Evolutionary conservation across 2,797 vertebrate genomes (phyloP).

Genomic region (Okamejei kenojei): DNA sequence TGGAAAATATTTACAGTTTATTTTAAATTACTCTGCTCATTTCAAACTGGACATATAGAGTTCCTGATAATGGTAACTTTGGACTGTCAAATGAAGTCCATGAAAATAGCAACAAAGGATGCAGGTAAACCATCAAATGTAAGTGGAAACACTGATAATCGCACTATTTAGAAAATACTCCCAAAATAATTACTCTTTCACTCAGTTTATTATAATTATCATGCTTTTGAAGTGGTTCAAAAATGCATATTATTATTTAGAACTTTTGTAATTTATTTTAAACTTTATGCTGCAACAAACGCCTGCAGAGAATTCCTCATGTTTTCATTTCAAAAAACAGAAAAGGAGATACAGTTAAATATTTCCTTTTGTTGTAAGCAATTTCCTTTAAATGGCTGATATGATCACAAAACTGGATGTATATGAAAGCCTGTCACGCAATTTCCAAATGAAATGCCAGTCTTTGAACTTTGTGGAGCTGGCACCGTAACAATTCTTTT

Average conservation of each 20-base stretch:
- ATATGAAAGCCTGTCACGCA: constrained; percentile 35
- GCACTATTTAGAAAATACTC: constrained; percentile 54
- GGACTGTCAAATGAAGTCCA: constrained; percentile 43
- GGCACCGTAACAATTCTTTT: background rate
- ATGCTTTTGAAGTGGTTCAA: constrained; percentile 56
- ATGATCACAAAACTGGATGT: constrained; percentile 40
- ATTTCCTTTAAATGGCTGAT: constrained; percentile 47
- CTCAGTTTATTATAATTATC: constrained; percentile 52
- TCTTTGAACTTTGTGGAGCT: constrained; percentile 22
- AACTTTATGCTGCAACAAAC: constrained; percentile 45
- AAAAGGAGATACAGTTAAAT: constrained; percentile 47
- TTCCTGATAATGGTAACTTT: constrained; percentile 47
- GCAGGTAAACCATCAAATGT: constrained; percentile 57
- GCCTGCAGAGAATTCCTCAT: constrained; percentile 46
- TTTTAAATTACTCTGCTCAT: background rate
- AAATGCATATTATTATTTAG: constrained; percentile 55
- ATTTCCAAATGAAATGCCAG: constrained; percentile 26
- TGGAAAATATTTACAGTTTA: background rate
- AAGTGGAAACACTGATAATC: constrained; percentile 50
- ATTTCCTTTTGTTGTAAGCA: constrained; percentile 50
- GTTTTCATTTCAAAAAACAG: constrained; percentile 43
- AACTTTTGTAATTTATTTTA: constrained; percentile 41
- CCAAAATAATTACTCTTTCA: constrained; percentile 55
- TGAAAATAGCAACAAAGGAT: constrained; percentile 50
- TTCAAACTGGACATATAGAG: constrained; percentile 51